phyloP scores from a whole-genome alignment of 2,888 invertebrate species.

The Sinopyrophorus schimmeli region DNA sequence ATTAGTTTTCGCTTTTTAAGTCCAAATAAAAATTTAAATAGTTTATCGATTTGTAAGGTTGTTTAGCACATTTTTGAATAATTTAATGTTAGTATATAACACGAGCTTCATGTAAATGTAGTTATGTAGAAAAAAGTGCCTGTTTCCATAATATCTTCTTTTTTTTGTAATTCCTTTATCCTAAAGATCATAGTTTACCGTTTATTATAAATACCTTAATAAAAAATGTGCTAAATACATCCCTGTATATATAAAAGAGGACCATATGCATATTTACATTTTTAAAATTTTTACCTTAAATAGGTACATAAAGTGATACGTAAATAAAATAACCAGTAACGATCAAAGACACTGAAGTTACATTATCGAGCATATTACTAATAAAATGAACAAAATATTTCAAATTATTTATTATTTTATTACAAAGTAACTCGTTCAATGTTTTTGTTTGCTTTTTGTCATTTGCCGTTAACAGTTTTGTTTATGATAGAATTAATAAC shows the following conservation, averaged over 20 bases:
- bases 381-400: too few relatives aligned
- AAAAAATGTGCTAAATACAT: conserved; percentile 14
- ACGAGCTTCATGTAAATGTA: background rate
- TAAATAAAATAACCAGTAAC: conserved; percentile 14
- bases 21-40: conserved; percentile 11
- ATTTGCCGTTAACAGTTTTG: too few relatives aligned
- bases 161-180: conserved; percentile 1
- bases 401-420: too few relatives aligned
- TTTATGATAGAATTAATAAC: too few relatives aligned
- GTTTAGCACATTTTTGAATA: conserved; percentile 1
- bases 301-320: conserved; percentile 24
- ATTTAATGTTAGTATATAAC: background rate
- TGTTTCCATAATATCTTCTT: conserved; percentile 5
- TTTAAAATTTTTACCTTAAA: conserved; percentile 25
- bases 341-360: conserved; percentile 6
- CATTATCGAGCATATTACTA: conserved; percentile 10
- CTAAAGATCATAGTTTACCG: background rate
- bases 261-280: conserved; percentile 28
- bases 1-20: conserved; percentile 14
- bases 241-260: conserved; percentile 28
- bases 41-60: conserved; percentile 10
- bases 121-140: conserved; percentile 6
- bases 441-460: too few relatives aligned
- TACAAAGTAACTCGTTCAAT: too few relatives aligned
- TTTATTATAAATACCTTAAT: background rate